Base-by-base conservation (phyloP, 2,888 invertebrate species). In the Dolichomitus sp. region DNA sequence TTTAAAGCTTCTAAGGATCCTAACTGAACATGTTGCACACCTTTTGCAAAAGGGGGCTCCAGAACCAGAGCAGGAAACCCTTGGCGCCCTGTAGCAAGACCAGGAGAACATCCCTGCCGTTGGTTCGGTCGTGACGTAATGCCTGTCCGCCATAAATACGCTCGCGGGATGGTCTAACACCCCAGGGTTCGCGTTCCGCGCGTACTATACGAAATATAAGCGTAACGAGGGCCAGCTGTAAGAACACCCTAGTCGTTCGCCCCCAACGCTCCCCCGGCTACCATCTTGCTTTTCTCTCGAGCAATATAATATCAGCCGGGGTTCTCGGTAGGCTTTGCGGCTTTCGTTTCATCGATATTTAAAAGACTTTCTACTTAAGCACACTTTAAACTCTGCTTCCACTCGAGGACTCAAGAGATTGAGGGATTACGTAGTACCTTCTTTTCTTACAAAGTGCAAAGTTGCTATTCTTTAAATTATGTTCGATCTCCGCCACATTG, bases 341-440 rank as follows among this genome's bases (percentile, higher is more conserved):
- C 76, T 84, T 81, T 50, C 74, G 73, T 83, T 86, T 83, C 84
- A 86, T 86, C 85, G 85, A 86, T 86, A 86, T 86, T 86, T 82
- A 80, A 86, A 85, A 82, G 78, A 85, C 84, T 79, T 37, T n/a
- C 52, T 42, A 63, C 72, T 69, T 77, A 63, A 81, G 83, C 27
- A 48, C 68, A 63, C 83, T 77, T 76, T 57, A 73, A 83, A 73
- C 61, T 65, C 73, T 61, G 27, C 45, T 48, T 63, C 42, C 66
- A 30, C 59, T 48, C 70, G 27, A 59, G 70, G 70, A 65, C 27
- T 66, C 61, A n/a, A 65, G 65, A 45, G 72, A 77, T 77, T 77
- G 48, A 59, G 37, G 42, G 76, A 77, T 80, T 77, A 77, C 40
- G 52, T 12, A 40, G 52, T 50, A 77, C 63, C 76, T 68, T 76